Evolutionary conservation across 2,113 vertebrate genomes (phyloP).

Genomic region (Geothlypis trichas): DNA sequence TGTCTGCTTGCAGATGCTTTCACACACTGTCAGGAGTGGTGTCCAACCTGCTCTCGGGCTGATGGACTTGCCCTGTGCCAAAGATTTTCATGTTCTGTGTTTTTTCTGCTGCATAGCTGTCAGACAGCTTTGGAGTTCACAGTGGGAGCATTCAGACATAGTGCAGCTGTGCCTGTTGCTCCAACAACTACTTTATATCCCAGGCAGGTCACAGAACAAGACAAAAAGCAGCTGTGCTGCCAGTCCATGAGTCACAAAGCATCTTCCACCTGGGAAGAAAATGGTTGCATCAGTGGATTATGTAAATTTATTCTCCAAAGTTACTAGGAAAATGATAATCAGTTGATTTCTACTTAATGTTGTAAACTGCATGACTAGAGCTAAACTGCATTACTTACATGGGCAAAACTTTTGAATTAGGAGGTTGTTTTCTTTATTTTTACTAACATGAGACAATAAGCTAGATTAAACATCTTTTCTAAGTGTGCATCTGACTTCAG

Average conservation of each 20-base stretch:
- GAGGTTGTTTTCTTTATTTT: not conserved
- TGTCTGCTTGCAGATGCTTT: not conserved
- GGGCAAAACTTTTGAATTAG: not conserved
- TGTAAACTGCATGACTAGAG: not conserved
- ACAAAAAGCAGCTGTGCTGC: conserved; percentile 19
- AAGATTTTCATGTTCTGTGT: not conserved
- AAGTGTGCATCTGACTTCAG: not conserved
- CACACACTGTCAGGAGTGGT: not conserved
- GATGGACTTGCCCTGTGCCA: not conserved
- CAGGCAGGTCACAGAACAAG: not conserved
- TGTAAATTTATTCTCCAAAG: not conserved
- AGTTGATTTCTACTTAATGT: not conserved
- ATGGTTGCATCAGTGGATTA: not conserved
- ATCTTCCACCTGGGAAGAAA: conserved; percentile 17
- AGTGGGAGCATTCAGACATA: not conserved
- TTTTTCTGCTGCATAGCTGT: not conserved
- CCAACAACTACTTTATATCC: not conserved
- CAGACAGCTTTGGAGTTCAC: not conserved
- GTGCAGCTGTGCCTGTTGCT: conserved; percentile 3
- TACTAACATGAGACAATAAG: not conserved
- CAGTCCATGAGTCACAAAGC: not conserved
- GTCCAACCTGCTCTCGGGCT: not conserved
- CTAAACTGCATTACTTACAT: not conserved
- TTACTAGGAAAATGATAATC: not conserved
- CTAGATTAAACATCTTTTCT: not conserved